Conservation (phyloP, 2,888 invertebrate species). For the Caenorhabditis drosophilae region DNA sequence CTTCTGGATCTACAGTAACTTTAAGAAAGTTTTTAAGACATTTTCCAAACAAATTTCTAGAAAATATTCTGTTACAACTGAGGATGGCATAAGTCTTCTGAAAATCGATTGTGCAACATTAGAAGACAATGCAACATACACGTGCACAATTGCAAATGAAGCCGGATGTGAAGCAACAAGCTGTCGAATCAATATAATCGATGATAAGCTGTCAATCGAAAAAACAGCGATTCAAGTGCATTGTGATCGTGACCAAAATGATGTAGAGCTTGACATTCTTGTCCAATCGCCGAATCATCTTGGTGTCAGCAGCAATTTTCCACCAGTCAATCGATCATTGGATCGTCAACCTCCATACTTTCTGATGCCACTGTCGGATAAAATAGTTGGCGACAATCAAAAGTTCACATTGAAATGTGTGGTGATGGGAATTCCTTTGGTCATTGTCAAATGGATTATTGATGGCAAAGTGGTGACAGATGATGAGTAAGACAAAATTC, state of each 20-base stretch:
- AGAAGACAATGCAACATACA: slow-evolving; percentile 82
- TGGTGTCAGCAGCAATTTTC: slow-evolving; percentile 24
- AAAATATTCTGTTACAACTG: slow-evolving; percentile 56
- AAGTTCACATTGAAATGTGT: slow-evolving; percentile 54
- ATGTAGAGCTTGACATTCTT: slow-evolving; percentile 55
- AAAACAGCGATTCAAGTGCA: slow-evolving; percentile 49
- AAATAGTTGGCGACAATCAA: slow-evolving; percentile 8
- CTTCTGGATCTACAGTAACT: slow-evolving; percentile 45
- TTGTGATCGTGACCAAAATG: slow-evolving; percentile 54
- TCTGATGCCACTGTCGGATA: slow-evolving; percentile 22
- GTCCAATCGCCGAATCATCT: slow-evolving; percentile 43
- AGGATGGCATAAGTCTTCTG: slow-evolving; percentile 63
- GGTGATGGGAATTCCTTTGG: slow-evolving; percentile 69
- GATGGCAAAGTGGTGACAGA: slow-evolving; percentile 43
- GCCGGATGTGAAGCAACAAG: slow-evolving; percentile 81
- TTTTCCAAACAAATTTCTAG: slow-evolving; percentile 27
- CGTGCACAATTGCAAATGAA: slow-evolving; percentile 82
- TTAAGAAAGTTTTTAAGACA: background rate
- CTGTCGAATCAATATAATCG: slow-evolving; percentile 51
- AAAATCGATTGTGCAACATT: slow-evolving; percentile 71
- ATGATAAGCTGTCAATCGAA: slow-evolving; percentile 46
- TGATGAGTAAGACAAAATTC: slow-evolving; percentile 10
- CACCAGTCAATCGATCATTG: slow-evolving; percentile 20
- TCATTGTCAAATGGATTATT: slow-evolving; percentile 64
- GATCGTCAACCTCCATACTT: slow-evolving; percentile 38